Percentiles rank a stretch among this genome's conserved stretches.
phyloP scores from a whole-genome alignment of 2,113 vertebrate species.

The Anser cygnoides region DNA sequence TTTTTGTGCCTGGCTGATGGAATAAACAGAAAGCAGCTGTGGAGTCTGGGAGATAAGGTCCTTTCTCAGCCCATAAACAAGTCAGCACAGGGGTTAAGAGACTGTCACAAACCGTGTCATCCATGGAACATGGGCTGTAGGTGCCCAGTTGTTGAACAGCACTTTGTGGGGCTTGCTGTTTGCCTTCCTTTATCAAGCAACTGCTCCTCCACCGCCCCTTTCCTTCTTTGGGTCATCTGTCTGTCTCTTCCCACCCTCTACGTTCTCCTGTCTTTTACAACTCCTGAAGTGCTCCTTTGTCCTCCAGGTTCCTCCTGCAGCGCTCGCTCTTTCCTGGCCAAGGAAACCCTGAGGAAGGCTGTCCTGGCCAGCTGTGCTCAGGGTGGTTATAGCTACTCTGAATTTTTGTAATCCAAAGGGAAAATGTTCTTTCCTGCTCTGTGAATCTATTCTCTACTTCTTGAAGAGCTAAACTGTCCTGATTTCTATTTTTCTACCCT shows the following conservation, averaged over 20 bases:
- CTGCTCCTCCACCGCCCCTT: background rate
- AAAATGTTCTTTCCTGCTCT: background rate
- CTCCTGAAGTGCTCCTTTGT: background rate
- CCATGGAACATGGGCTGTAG: background rate
- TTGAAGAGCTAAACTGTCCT: background rate
- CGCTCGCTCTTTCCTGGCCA: background rate
- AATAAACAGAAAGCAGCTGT: background rate
- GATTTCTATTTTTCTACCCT: background rate
- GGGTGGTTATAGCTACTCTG: background rate
- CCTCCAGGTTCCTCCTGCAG: background rate
- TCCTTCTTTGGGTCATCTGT: fast-evolving
- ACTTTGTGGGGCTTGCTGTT: background rate
- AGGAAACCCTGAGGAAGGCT: background rate
- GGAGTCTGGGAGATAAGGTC: background rate
- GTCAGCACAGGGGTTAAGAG: background rate
- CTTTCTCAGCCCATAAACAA: background rate
- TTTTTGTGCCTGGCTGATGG: background rate
- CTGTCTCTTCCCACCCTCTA: background rate
- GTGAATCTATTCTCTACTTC: background rate
- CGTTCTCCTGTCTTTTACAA: background rate
- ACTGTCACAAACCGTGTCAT: background rate
- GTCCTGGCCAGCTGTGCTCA: background rate
- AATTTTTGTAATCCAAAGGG: background rate
- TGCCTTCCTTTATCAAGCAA: background rate
- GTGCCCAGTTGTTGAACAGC: background rate